Base-by-base conservation (phyloP, 2,797 vertebrate genomes). In the Micrastur ruficollis region DNA sequence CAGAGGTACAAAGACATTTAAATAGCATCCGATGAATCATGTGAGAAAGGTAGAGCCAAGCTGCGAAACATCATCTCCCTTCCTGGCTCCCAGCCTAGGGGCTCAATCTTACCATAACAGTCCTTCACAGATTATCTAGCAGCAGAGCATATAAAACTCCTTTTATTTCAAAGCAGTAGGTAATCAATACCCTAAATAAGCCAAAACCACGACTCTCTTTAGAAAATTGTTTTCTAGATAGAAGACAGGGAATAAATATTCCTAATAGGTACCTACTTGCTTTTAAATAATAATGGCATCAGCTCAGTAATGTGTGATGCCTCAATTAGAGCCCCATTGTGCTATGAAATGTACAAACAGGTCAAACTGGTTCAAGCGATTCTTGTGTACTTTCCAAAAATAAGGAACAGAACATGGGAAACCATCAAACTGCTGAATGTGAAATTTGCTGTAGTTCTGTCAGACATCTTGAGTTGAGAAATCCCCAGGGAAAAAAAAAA, bases 91-190 rank as follows among this genome's bases (percentile, higher is more conserved):
- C 74, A 92, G 93, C 94, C 93, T 96, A 73, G 72, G 42, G 91
- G 38, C 53, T 95, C 72, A 92, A 14, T 90, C 94, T 89, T 89
- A 81, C 81, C 75, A 26, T 67, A 89, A 94, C 82, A 95, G 84
- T 83, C 50, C 49, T 91, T 78, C 92, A 76, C 89, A 92, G 75
- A 94, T 89, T 92, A 93, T 89, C 83, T 65, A 72, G 89, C 61
- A 92, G 92, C 44, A 65, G 61, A 90, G 62, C 67, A 38, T 88
- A 94, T 91, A 93, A 94, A 89, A 96, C 82, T 95, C 76, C 82
- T 94, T 96, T 94, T 80, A 95, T 96, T 97, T 91, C 86, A 97
- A 95, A 98, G 91, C 50, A 96, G 90, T 86, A 80, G 82, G 89
- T 84, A 95, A 96, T 97, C 84, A 93, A 91, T 81, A 91, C 79